These are phyloP conservation scores for Phrynosoma blainvillii DNA, from an alignment of 2,113 vertebrate genomes.

Conservation along the genomic window DNA sequence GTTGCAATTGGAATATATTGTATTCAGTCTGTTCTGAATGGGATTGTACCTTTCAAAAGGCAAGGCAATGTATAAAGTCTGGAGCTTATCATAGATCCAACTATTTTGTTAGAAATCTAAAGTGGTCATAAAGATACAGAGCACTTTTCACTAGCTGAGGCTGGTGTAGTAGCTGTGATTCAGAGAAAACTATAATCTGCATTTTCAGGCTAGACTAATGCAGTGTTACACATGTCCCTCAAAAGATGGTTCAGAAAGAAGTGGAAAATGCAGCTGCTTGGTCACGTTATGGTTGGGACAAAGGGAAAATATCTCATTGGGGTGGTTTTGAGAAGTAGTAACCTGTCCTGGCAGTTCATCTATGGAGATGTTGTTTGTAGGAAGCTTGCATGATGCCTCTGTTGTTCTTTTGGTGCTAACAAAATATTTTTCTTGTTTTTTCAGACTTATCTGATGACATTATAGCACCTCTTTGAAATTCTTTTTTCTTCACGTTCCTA, in stretches of 20 bases:
- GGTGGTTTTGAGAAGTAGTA: too few species aligned
- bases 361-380: neutral
- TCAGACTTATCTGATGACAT: too few species aligned
- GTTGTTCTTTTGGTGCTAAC: neutral
- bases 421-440: too few species aligned
- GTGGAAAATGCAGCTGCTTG: neutral
- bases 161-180: neutral
- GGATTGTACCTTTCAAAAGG: neutral
- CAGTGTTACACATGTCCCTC: neutral
- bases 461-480: too few species aligned
- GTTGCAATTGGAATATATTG: neutral
- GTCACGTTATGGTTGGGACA: neutral
- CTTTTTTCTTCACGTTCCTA: neutral
- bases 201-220: neutral
- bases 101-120: neutral
- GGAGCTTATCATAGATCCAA: neutral
- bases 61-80: too few species aligned
- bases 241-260: neutral
- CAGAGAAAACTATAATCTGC: neutral
- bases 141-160: neutral
- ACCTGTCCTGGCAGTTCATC: neutral
- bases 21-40: neutral
- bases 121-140: neutral
- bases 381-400: neutral
- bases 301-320: neutral